phyloP scores from a whole-genome alignment of 2,888 invertebrate genomes.

The Chrysolina americana region DNA sequence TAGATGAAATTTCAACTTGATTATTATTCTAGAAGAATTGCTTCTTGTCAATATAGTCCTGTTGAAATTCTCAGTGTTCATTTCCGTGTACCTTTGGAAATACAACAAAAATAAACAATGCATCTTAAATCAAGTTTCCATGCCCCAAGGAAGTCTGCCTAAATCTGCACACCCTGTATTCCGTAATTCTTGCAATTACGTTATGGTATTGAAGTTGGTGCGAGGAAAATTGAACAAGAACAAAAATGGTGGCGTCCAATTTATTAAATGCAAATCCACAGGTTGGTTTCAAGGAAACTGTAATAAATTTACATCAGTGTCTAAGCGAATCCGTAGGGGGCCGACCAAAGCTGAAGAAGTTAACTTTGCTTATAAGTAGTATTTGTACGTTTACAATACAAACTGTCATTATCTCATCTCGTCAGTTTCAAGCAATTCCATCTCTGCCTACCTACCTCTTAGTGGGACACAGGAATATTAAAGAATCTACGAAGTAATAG shows the following conservation, averaged over 20 bases:
- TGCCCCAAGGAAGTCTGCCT: background rate
- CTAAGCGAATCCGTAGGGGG: conserved; percentile 62
- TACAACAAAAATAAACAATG: too few relatives aligned
- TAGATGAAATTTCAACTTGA: too few relatives aligned
- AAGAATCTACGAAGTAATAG: too few relatives aligned
- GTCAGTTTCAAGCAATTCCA: background rate
- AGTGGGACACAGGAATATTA: too few relatives aligned
- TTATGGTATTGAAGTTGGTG: conserved; percentile 32
- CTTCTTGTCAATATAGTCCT: too few relatives aligned
- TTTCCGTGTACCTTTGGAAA: too few relatives aligned
- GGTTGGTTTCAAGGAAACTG: conserved; percentile 60
- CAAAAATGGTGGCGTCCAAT: conserved; percentile 41
- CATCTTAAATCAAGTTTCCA: too few relatives aligned
- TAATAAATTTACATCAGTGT: conserved; percentile 66
- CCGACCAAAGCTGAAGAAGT: conserved; percentile 55
- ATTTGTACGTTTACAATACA: conserved; percentile 33
- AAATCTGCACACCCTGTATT: conserved; percentile 19
- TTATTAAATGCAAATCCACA: conserved; percentile 60
- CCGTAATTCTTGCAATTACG: conserved; percentile 16
- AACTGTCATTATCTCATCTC: conserved; percentile 30
- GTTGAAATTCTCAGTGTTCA: too few relatives aligned
- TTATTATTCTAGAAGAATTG: too few relatives aligned
- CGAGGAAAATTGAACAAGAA: conserved; percentile 33
- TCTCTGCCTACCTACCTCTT: too few relatives aligned
- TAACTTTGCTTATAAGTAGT: conserved; percentile 33